phyloP scores from a whole-genome alignment of 2,113 vertebrate species.

The Scomber colias region DNA sequence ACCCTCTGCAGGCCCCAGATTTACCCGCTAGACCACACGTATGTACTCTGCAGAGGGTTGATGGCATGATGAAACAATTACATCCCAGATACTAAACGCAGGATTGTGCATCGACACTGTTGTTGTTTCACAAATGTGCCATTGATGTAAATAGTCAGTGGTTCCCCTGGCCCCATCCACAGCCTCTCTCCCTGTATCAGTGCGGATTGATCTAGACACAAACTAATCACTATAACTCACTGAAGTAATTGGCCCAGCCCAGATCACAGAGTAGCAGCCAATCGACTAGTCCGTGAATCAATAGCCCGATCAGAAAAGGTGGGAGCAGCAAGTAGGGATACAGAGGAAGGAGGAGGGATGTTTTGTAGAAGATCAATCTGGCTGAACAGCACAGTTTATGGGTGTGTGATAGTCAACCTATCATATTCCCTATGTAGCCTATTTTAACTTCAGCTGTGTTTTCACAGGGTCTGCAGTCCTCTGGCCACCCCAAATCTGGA shows the following conservation, averaged over 20 bases:
- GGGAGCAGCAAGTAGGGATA: conserved; percentile 87
- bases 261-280: conserved; percentile 97
- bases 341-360: conserved; percentile 76
- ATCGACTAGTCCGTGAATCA: conserved; percentile 92
- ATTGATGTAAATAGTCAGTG: conserved; percentile 70
- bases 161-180: conserved; percentile 61
- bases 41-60: not conserved
- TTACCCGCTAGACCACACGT: not conserved
- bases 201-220: conserved; percentile 97
- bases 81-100: conserved; percentile 19
- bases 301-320: conserved; percentile 94
- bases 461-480: not conserved
- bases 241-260: conserved; percentile 98
- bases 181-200: conserved; percentile 85
- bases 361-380: conserved; percentile 74
- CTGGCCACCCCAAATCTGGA: not conserved
- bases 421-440: conserved; percentile 37
- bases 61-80: conserved; percentile 23
- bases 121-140: conserved; percentile 65
- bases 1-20: not conserved
- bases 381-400: conserved; percentile 82
- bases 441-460: conserved; percentile 18
- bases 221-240: conserved; percentile 99
- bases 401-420: conserved; percentile 82
- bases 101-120: conserved; percentile 36